Conservation (phyloP, 2,113 vertebrate species). For the Callipepla californica region DNA sequence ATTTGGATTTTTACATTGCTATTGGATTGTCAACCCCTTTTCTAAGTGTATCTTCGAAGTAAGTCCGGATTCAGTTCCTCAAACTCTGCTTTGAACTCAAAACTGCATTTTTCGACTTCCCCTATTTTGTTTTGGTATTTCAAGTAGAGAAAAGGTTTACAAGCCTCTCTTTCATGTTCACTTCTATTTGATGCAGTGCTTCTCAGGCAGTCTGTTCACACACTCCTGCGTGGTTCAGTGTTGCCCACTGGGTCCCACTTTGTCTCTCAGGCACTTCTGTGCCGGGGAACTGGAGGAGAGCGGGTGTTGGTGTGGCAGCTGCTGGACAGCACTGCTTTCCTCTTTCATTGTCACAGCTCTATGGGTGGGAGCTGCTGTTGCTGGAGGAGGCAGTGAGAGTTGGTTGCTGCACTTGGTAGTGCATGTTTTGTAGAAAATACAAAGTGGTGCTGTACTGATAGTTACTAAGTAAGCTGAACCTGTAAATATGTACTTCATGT, state of each 20-base stretch:
- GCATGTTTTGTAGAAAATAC: background rate
- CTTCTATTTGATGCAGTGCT: background rate
- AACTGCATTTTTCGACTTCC: background rate
- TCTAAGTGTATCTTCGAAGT: background rate
- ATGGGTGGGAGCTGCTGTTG: background rate
- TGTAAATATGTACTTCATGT: background rate
- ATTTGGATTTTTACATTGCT: background rate
- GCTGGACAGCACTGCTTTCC: background rate
- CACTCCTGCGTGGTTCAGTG: background rate
- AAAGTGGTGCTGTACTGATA: background rate
- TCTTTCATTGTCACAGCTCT: background rate
- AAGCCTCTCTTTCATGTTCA: background rate
- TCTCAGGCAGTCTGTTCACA: background rate
- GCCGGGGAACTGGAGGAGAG: background rate
- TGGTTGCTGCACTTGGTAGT: background rate
- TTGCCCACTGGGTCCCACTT: background rate
- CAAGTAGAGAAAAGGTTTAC: background rate
- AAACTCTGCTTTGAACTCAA: background rate
- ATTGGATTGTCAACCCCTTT: background rate
- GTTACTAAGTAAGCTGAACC: background rate
- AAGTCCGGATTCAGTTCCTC: background rate
- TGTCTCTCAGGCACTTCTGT: background rate
- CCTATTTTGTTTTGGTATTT: background rate
- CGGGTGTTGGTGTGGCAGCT: rapidly evolving
- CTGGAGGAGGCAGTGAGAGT: background rate